Base-by-base conservation (phyloP, 1,140 invertebrate genomes). In the Globodera rostochiensis region DNA sequence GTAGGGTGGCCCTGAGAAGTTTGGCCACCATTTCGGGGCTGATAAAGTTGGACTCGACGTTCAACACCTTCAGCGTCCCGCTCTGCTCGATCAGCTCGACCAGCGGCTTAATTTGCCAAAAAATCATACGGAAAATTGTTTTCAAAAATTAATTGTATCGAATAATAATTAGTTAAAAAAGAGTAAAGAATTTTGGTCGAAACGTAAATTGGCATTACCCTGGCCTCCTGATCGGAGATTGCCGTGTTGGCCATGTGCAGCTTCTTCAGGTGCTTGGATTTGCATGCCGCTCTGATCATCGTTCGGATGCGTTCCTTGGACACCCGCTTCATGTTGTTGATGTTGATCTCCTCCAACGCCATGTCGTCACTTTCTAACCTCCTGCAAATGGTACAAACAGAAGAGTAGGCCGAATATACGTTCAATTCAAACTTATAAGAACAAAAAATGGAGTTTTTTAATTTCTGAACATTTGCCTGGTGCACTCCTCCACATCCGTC, bases 271-370 rank as follows among this genome's bases (percentile, higher is more conserved):
- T 96, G 93, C 79, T 95, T 96, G 91, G 98, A 98, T 74, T 92
- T 93, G 88, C 94, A 94, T 84, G 98, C 90, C 75, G 94, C 95
- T 88, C 95, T 94, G 91, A 96, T 96, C 76, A 99, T 91, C 89
- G 94, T 93, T 82, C 94, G 93, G 89, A 98, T 95, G 90, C 96
- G 95, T 91, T 98, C 96, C 89, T 97, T 94, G 74, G 96, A 96
- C 91, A 99, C 95, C 91, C 96, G 96, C 95, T 95, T 96, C 92
- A 98, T 97, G 91, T 98, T 98, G 92, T 98, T 98, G 93, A 95
- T 95, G 91, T 98, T 98, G 87, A 98, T 92, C 91, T 95, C 94
- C 89, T 93, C 93, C 87, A 96, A 91, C 88, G 93, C 93, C 83
- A 93, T 91, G 92, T 98, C 96, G 90, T 99, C 95, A 79, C 94